These are phyloP conservation scores for Andrena haemorrhoa DNA, from an alignment of 2,888 invertebrate genomes.

Conservation along the genomic window DNA sequence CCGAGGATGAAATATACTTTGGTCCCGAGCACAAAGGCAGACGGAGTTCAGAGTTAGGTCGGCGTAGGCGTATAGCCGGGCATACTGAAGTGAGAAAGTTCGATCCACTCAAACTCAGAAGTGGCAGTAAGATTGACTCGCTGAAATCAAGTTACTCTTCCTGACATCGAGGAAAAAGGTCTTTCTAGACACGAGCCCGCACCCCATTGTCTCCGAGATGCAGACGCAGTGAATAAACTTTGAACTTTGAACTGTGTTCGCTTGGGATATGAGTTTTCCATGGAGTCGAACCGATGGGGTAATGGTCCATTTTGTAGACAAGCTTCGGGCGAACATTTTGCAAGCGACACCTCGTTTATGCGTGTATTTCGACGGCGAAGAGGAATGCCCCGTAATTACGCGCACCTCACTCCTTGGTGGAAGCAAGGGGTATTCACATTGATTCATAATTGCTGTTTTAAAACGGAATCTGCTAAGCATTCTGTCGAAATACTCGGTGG, in stretches of 20 bases:
- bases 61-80: conserved; percentile 36
- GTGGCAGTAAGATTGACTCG: conserved; percentile 57
- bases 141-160: conserved; percentile 52
- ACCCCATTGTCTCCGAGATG: conserved; percentile 43
- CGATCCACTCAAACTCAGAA: conserved; percentile 58
- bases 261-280: background rate
- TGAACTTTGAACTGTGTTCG: conserved; percentile 15
- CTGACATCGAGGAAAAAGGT: conserved; percentile 39
- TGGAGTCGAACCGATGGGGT: background rate
- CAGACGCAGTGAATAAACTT: conserved; percentile 37
- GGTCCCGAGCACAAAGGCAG: conserved; percentile 34
- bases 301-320: background rate
- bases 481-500: too few relatives aligned
- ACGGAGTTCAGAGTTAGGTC: conserved; percentile 46
- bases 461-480: too few relatives aligned
- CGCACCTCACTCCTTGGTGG: too few relatives aligned
- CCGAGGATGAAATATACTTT: conserved; percentile 58
- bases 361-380: background rate
- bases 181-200: conserved; percentile 13
- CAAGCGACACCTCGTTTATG: too few relatives aligned
- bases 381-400: background rate
- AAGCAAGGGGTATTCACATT: too few relatives aligned
- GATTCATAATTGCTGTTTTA: too few relatives aligned
- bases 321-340: background rate
- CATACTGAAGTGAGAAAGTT: conserved; percentile 59